Evolutionary conservation across 2,888 invertebrate genomes (phyloP).

Genomic region (Hirtodrosophila duncani): DNA sequence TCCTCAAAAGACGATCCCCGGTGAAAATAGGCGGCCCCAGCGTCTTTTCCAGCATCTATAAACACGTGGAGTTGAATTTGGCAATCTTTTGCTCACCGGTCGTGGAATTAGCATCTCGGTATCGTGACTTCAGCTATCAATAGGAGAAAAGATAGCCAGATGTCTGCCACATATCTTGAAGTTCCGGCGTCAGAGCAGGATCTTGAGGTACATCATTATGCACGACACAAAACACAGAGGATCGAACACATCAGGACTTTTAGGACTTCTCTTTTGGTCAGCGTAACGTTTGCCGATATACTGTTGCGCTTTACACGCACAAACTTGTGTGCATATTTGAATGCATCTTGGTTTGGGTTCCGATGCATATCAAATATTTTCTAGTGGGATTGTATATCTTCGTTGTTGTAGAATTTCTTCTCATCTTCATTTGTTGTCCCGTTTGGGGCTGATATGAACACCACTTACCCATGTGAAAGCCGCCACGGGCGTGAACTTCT

Average conservation of each 20-base stretch:
- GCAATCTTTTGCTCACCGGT: neutral
- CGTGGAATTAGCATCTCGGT: neutral
- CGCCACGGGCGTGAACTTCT: neutral
- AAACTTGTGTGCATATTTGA: too few relatives aligned
- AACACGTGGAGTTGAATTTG: neutral
- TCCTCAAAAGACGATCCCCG: too few relatives aligned
- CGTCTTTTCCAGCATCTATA: neutral
- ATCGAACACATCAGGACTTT: too few relatives aligned
- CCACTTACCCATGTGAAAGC: slow-evolving; percentile 2
- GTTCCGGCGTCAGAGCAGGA: neutral
- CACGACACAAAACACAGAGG: neutral
- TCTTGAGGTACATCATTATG: slow-evolving; percentile 1
- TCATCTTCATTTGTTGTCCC: neutral
- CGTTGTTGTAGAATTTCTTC: neutral
- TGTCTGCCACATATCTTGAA: too few relatives aligned
- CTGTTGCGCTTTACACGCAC: too few relatives aligned
- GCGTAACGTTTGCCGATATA: too few relatives aligned
- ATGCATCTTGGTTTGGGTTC: too few relatives aligned
- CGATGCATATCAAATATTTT: too few relatives aligned
- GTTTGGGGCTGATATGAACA: neutral
- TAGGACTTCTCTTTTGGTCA: too few relatives aligned
- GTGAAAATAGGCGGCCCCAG: neutral
- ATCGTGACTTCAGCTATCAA: too few relatives aligned
- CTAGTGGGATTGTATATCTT: too few relatives aligned
- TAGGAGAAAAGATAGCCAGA: too few relatives aligned